These are phyloP conservation scores for Apeira syringaria DNA, from an alignment of 2,888 invertebrate species.

Conservation along the genomic window DNA sequence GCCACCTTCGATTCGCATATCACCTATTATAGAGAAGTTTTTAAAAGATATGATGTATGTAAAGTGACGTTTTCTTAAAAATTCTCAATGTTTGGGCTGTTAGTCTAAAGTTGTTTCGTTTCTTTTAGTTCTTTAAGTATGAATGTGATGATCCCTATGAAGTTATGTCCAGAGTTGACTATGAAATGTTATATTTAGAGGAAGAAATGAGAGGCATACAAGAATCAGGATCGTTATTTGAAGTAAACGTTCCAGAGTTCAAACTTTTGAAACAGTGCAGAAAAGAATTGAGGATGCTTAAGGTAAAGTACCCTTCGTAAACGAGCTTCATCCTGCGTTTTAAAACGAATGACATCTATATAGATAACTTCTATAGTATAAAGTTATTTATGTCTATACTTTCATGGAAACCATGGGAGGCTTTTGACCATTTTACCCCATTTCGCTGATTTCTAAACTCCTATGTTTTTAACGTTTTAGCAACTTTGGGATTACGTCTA, in stretches of 20 bases:
- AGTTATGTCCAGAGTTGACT: constrained; percentile 90
- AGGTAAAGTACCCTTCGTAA: too few species aligned
- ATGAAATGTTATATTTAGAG: constrained; percentile 91
- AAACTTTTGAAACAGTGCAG: constrained; percentile 96
- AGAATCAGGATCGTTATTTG: constrained; percentile 96
- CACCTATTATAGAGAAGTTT: constrained; percentile 93
- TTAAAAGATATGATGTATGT: constrained; percentile 86
- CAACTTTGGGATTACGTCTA: constrained; percentile 98
- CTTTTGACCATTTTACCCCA: too few species aligned
- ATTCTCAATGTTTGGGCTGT: too few species aligned
- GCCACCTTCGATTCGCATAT: constrained; percentile 93
- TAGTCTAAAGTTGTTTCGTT: neutral
- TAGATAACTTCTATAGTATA: too few species aligned
- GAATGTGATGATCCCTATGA: constrained; percentile 89
- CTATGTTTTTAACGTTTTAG: constrained; percentile 63
- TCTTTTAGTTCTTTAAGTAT: constrained; percentile 86
- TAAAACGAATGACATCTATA: too few species aligned
- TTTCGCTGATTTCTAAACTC: too few species aligned
- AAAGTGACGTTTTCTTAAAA: too few species aligned
- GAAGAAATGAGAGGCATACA: constrained; percentile 93
- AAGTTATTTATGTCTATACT: too few species aligned
- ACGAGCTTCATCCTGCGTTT: too few species aligned
- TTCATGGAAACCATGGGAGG: too few species aligned
- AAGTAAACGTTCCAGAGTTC: constrained; percentile 97
- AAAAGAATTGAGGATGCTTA: constrained; percentile 93